Conservation (phyloP, 2,888 invertebrate genomes). For the Pristionchus mayeri region DNA sequence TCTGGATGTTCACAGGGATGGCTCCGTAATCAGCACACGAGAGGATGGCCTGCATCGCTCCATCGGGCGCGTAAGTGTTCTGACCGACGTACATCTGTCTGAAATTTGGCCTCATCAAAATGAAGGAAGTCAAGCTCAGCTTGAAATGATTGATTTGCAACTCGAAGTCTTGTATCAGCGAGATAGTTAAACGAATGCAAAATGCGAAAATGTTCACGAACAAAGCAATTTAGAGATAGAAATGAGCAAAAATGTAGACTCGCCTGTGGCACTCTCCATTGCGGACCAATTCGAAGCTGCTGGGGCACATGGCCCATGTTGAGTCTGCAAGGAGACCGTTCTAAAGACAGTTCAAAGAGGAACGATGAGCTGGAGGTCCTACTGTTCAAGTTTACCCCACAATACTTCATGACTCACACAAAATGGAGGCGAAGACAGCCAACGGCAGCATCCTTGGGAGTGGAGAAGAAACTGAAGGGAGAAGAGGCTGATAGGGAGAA, state of each 20-base stretch:
- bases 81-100: background rate
- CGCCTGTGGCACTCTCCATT: slow-evolving; percentile 26
- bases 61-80: background rate
- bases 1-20: background rate
- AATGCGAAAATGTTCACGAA: too few relatives aligned
- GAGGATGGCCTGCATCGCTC: background rate
- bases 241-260: too few relatives aligned
- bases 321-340: background rate
- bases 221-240: too few relatives aligned
- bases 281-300: background rate
- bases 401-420: background rate
- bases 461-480: background rate
- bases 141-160: background rate
- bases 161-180: too few relatives aligned
- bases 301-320: background rate
- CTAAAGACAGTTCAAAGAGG: too few relatives aligned
- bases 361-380: background rate
- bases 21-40: background rate
- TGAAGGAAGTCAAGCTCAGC: background rate
- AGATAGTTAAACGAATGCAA: too few relatives aligned
- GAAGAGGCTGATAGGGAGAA: background rate
- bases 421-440: background rate
- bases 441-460: background rate
- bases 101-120: background rate
- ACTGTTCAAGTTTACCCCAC: background rate